Evolutionary conservation across 35 echinoderm and acorn worm species (phyloP).

Genomic region (Ophioderma brevispina): DNA sequence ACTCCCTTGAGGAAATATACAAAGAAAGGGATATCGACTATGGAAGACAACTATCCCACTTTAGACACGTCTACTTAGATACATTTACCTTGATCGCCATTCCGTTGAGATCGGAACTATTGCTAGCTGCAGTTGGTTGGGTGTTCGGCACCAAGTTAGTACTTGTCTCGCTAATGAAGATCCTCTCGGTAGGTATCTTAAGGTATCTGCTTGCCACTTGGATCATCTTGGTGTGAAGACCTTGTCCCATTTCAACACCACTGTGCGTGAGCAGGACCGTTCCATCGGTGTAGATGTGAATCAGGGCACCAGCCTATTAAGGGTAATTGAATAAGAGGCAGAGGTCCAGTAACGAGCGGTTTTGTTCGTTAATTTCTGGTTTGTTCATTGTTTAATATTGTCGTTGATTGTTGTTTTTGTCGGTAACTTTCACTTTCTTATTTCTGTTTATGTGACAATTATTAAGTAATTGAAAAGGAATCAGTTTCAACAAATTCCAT

Average conservation of each 20-base stretch:
- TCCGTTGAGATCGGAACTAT: slow-evolving; percentile 77
- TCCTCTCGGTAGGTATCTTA: slow-evolving; percentile 54
- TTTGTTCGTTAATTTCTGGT: too few species aligned
- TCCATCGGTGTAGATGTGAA: slow-evolving; percentile 85
- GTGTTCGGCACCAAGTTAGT: slow-evolving; percentile 84
- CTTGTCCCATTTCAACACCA: slow-evolving; percentile 94
- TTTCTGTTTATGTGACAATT: too few species aligned
- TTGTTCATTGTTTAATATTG: too few species aligned
- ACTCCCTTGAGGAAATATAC: neutral
- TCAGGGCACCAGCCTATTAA: slow-evolving; percentile 83
- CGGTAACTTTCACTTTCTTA: too few species aligned
- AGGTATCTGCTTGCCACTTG: slow-evolving; percentile 79
- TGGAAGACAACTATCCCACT: neutral
- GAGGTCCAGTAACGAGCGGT: too few species aligned
- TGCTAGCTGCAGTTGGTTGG: slow-evolving; percentile 75
- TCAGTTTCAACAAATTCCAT: too few species aligned
- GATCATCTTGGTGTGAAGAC: slow-evolving; percentile 84
- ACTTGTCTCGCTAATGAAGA: slow-evolving; percentile 72
- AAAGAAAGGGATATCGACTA: neutral
- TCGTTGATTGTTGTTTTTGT: too few species aligned
- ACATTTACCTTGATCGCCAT: slow-evolving; percentile 79
- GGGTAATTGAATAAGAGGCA: too few species aligned
- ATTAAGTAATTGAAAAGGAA: too few species aligned
- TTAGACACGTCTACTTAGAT: too few species aligned
- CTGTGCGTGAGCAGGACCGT: slow-evolving; percentile 68